Evolutionary conservation across 2,113 vertebrate genomes (phyloP).

Genomic region (Numida meleagris): DNA sequence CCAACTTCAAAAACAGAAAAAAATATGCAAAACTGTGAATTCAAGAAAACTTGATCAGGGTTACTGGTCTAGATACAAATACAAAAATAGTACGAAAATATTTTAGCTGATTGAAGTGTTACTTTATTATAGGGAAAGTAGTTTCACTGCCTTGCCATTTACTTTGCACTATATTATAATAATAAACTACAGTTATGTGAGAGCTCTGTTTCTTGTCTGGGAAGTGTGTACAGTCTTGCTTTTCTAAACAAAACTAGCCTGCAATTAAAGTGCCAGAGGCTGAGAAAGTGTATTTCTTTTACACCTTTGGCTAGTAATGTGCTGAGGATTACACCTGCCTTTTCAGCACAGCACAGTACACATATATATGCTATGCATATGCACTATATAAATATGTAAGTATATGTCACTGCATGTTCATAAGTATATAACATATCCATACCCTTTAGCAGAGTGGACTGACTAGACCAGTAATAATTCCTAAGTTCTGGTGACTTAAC

Average conservation of each 20-base stretch:
- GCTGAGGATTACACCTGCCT: background rate
- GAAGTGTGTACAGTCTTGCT: background rate
- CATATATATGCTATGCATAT: background rate
- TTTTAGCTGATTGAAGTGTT: background rate
- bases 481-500: conserved; percentile 5
- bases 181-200: background rate
- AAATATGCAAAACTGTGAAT: background rate
- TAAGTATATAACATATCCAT: background rate
- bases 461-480: background rate
- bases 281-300: background rate
- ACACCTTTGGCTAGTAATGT: background rate
- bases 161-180: background rate
- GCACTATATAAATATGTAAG: background rate
- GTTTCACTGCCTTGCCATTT: background rate
- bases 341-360: background rate
- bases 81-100: background rate
- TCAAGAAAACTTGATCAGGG: background rate
- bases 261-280: background rate
- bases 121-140: background rate
- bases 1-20: background rate
- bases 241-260: background rate
- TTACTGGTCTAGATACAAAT: background rate
- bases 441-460: background rate
- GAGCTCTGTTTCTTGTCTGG: background rate
- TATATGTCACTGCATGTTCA: no score